These are phyloP conservation scores for Cerceris ruficornis DNA, from an alignment of 2,888 invertebrate genomes.

Conservation along the genomic window DNA sequence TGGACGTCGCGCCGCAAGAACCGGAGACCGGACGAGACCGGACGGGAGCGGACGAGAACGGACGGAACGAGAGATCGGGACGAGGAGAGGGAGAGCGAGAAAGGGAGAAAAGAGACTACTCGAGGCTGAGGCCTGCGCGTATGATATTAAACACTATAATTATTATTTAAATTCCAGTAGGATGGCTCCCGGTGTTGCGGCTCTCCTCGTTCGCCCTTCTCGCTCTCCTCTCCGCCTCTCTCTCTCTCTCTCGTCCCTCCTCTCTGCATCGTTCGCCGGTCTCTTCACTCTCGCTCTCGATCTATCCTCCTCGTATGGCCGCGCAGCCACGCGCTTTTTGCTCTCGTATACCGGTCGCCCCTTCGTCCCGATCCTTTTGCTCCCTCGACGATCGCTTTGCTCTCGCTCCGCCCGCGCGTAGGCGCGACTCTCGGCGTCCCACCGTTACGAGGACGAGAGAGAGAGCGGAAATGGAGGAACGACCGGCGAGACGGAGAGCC, in stretches of 20 bases:
- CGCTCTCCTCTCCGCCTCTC: conserved; percentile 25
- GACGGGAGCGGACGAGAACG: conserved; percentile 37
- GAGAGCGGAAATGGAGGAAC: conserved; percentile 35
- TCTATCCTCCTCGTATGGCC: conserved; percentile 41
- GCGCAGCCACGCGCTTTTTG: conserved; percentile 66
- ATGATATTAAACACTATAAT: conserved; percentile 81
- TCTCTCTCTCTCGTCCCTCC: conserved; percentile 44
- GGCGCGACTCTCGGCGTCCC: conserved; percentile 71
- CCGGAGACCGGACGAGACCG: conserved; percentile 41
- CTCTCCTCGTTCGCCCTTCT: conserved; percentile 45
- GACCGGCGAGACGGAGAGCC: conserved; percentile 15
- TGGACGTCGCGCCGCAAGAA: conserved; percentile 57
- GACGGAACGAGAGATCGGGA: conserved; percentile 14
- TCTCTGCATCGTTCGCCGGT: conserved; percentile 18
- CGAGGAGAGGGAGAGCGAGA: conserved; percentile 13
- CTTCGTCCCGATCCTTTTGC: conserved; percentile 74
- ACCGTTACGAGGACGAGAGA: conserved; percentile 34
- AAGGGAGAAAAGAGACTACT: conserved; percentile 44
- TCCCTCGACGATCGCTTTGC: conserved; percentile 77
- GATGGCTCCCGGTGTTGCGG: conserved; percentile 81
- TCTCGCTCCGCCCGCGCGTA: conserved; percentile 78
- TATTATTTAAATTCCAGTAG: conserved; percentile 81
- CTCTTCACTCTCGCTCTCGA: conserved; percentile 46
- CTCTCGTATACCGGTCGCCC: conserved; percentile 68
- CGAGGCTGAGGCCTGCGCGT: conserved; percentile 66